A percentile compares a stretch with the other conserved stretches of the same genome.
Conservation (phyloP, 2,888 invertebrate species). For the Hydriomena furcata region DNA sequence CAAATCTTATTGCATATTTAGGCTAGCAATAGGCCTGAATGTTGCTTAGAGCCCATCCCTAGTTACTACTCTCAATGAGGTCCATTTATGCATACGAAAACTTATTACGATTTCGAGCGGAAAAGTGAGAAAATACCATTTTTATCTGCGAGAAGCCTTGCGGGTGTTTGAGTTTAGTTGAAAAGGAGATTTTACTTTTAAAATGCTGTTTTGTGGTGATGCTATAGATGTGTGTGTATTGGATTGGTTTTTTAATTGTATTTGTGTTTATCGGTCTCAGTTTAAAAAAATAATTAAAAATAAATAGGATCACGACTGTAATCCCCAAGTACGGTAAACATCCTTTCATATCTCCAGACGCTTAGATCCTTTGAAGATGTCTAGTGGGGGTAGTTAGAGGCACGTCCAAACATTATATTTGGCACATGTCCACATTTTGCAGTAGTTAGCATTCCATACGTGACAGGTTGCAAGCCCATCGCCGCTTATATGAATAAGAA, state of each 20-base stretch:
- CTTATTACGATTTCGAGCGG: slow-evolving; percentile 62
- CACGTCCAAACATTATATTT: too few relatives aligned
- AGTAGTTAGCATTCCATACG: too few relatives aligned
- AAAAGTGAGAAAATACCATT: slow-evolving; percentile 52
- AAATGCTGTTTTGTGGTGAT: slow-evolving; percentile 11
- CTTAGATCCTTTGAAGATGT: too few relatives aligned
- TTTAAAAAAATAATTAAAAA: too few relatives aligned
- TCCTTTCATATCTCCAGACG: too few relatives aligned
- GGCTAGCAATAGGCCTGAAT: background rate
- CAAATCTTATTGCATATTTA: too few relatives aligned
- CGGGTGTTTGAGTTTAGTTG: slow-evolving; percentile 31
- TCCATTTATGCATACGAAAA: slow-evolving; percentile 77
- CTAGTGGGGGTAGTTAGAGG: too few relatives aligned
- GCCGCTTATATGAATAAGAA: too few relatives aligned
- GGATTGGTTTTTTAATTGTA: background rate
- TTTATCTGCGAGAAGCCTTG: slow-evolving; percentile 41
- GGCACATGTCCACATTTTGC: too few relatives aligned
- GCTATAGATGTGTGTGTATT: background rate
- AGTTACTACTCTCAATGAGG: slow-evolving; percentile 55
- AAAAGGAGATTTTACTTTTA: slow-evolving; percentile 15
- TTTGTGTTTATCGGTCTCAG: background rate
- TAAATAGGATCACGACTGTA: too few relatives aligned
- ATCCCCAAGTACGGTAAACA: too few relatives aligned
- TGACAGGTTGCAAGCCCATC: too few relatives aligned
- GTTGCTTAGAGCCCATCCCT: background rate